Evolutionary conservation across 2,888 invertebrate genomes (phyloP), one percentile per base, ranked within the genome.

Genomic region (Hoplodrina blanda): DNA sequence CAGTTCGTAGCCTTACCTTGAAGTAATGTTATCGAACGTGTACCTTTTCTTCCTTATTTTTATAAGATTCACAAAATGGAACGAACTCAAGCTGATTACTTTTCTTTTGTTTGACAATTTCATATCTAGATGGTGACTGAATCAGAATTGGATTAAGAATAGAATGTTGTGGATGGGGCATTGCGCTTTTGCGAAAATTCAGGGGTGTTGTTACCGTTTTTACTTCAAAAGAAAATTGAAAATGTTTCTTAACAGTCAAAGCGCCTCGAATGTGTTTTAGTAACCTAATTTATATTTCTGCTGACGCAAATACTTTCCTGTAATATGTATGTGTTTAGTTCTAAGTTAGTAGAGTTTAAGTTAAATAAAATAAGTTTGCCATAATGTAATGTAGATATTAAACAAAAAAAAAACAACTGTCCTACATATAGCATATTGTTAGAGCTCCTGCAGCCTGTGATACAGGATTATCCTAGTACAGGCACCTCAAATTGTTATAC

Each of bases 141-240:
- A 59, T 49, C 44, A 49, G n/a, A 33, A 73, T 61, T 19, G 20
- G 33, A 71, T 50, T 60, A 13, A 60, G 46, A 69, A 41, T 56
- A 17, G 0, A 49, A 56, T 49, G 25, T 20, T 49, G 25, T 20
- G 41, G 17, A 63, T 53, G 8, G 25, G 3, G 41, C 33, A 49
- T 25, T 0, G 8, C 6, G 4, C 7, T 69, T 25, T 25, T 54
- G 20, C 37, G 19, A 46, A 69, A 55, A 56, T 59, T 30, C 61
- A 11, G n/a, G 15, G 0, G 3, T 17, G 25, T 17, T 30, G 7
- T 49, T 53, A n/a, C 6, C 11, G 17, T 49, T 37, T 69, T 57
- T 11, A 33, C 11, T n/a, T 4, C 7, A 2, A 0, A 5, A 0
- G 6, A 20, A 55, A 44, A 17, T 41, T 41, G 2, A 0, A 53